phyloP scores from a whole-genome alignment of 2,797 vertebrate species.

The Brachyalestes nurse region DNA sequence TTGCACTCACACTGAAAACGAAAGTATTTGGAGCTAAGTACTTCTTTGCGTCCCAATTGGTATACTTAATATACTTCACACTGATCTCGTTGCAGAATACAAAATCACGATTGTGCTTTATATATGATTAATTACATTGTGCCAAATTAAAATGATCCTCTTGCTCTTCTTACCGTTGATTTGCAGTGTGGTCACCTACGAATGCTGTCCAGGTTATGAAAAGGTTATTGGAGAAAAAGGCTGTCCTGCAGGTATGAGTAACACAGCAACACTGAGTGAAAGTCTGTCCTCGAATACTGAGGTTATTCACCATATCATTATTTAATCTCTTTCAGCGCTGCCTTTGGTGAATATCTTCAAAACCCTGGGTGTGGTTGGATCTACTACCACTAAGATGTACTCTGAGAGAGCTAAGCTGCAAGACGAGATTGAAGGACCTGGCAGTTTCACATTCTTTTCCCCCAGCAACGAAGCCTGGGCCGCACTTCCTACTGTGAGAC shows the following conservation, averaged over 20 bases:
- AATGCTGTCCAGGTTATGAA: conserved; percentile 98
- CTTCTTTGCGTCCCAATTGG: not conserved
- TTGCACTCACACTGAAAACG: not conserved
- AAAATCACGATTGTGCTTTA: not conserved
- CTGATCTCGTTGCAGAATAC: not conserved
- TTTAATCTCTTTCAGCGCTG: conserved; percentile 78
- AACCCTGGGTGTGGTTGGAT: conserved; percentile 89
- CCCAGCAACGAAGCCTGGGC: conserved; percentile 96
- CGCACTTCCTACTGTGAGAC: conserved; percentile 86
- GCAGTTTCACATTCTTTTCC: conserved; percentile 96
- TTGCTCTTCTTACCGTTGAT: conserved; percentile 14
- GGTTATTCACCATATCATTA: not conserved
- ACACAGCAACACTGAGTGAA: not conserved
- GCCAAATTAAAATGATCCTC: not conserved
- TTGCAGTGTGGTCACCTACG: conserved; percentile 90
- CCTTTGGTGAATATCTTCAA: conserved; percentile 94
- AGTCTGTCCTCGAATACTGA: not conserved
- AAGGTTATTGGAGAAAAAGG: conserved; percentile 92
- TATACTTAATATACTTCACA: not conserved
- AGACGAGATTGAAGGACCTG: conserved; percentile 91
- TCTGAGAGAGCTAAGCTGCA: conserved; percentile 88
- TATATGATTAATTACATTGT: not conserved
- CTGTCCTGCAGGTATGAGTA: conserved; percentile 90
- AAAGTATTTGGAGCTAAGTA: not conserved
- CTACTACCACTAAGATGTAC: conserved; percentile 93